These are phyloP conservation scores for Papilio aristodemus DNA, from an alignment of 1,140 invertebrate genomes.

Conservation along the genomic window DNA sequence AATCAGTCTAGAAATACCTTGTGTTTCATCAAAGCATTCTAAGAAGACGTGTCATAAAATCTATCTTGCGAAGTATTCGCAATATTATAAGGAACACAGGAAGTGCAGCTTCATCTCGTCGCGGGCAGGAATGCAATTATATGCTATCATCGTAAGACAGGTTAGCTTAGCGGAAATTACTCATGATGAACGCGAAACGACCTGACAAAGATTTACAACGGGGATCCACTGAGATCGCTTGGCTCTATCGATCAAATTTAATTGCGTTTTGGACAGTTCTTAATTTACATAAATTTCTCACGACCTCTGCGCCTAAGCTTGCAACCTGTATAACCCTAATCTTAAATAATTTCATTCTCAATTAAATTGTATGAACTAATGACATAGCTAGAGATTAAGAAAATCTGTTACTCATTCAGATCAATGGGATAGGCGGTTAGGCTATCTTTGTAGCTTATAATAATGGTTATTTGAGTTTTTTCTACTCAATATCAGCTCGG, in stretches of 20 bases:
- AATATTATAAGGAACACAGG: not conserved
- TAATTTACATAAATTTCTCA: not conserved
- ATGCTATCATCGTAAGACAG: not conserved
- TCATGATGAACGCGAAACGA: slow-evolving; percentile 7
- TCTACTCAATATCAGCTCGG: too few relatives aligned
- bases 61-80: not conserved
- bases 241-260: slow-evolving; percentile 6
- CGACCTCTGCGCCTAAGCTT: not conserved
- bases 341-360: not conserved
- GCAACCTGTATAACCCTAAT: not conserved
- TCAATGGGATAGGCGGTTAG: slow-evolving; percentile 2
- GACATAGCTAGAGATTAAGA: not conserved
- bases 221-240: not conserved
- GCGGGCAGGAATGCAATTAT: slow-evolving; percentile 5
- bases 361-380: not conserved
- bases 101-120: not conserved
- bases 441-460: not conserved
- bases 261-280: not conserved
- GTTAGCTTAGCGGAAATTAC: slow-evolving; percentile 5
- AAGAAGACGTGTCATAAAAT: slow-evolving; percentile 9
- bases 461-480: too few relatives aligned
- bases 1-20: not conserved
- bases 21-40: not conserved
- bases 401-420: not conserved
- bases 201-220: not conserved